Conservation (phyloP, 2,113 vertebrate genomes). For the Dolichallabes microphthalmus region DNA sequence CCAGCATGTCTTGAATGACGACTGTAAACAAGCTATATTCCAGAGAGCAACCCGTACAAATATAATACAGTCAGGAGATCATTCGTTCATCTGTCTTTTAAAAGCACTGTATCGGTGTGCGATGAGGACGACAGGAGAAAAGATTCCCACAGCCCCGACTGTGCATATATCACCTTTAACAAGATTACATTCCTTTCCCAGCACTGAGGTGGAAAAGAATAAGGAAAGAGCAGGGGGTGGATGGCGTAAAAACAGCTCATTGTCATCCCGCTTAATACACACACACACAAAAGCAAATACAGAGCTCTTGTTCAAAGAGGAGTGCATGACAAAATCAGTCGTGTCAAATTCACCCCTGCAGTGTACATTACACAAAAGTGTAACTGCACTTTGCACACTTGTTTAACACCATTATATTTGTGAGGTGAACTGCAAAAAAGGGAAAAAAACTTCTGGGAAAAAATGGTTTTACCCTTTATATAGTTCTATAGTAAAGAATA, state of each 20-base stretch:
- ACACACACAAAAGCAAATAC: conserved; percentile 41
- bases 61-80: conserved; percentile 55
- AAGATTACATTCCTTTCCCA: conserved; percentile 62
- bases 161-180: conserved; percentile 65
- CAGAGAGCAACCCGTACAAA: conserved; percentile 43
- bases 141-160: conserved; percentile 46
- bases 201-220: conserved; percentile 59
- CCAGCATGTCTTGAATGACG: conserved; percentile 20
- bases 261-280: conserved; percentile 13
- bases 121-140: conserved; percentile 34
- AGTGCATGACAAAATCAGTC: not conserved
- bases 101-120: no score
- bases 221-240: conserved; percentile 21
- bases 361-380: conserved; percentile 8
- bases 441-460: not conserved
- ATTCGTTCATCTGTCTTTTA: not conserved
- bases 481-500: not conserved
- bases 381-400: not conserved
- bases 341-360: not conserved
- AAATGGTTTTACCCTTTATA: not conserved
- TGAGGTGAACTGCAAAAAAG: not conserved
- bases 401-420: conserved; percentile 4
- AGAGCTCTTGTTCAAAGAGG: conserved; percentile 28
- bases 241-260: not conserved
- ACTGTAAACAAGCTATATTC: conserved; percentile 44